phyloP scores from a whole-genome alignment of 2,888 invertebrate genomes.

The Erebia aethiops region DNA sequence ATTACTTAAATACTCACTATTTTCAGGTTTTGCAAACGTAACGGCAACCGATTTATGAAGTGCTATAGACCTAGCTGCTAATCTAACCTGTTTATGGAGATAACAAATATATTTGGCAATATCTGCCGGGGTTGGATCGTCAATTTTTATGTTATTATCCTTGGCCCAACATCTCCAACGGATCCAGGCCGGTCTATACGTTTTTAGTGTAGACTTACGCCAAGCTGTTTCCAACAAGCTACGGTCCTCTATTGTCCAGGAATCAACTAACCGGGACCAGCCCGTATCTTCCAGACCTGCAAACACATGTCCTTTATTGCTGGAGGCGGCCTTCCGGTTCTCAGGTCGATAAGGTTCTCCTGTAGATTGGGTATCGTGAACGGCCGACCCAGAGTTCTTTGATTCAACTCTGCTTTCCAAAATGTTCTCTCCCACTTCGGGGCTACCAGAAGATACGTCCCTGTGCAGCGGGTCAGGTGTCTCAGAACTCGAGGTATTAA shows the following conservation, averaged over 20 bases:
- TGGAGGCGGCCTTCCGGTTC: not conserved
- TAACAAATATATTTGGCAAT: slow-evolving; percentile 1
- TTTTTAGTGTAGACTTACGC: slow-evolving; percentile 4
- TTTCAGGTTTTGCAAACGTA: slow-evolving; percentile 1
- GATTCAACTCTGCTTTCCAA: not conserved
- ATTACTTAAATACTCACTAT: not conserved
- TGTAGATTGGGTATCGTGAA: slow-evolving; percentile 1
- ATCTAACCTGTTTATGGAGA: not conserved
- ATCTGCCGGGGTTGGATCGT: not conserved
- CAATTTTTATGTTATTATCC: not conserved
- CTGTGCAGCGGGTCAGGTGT: not conserved
- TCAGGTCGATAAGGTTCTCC: slow-evolving; percentile 3
- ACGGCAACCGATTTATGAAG: slow-evolving; percentile 4
- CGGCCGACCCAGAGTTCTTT: not conserved
- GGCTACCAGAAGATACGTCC: not conserved
- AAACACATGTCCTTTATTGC: not conserved
- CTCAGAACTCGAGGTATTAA: not conserved
- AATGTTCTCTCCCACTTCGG: not conserved
- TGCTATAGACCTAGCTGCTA: slow-evolving; percentile 1
- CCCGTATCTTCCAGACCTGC: not conserved
- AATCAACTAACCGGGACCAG: not conserved
- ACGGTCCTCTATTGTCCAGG: not conserved
- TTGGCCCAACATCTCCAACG: slow-evolving; percentile 3
- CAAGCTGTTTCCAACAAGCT: not conserved
- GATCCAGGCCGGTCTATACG: slow-evolving; percentile 1